Conservation (phyloP, 2,113 vertebrate genomes). For the Brachirus orientalis region DNA sequence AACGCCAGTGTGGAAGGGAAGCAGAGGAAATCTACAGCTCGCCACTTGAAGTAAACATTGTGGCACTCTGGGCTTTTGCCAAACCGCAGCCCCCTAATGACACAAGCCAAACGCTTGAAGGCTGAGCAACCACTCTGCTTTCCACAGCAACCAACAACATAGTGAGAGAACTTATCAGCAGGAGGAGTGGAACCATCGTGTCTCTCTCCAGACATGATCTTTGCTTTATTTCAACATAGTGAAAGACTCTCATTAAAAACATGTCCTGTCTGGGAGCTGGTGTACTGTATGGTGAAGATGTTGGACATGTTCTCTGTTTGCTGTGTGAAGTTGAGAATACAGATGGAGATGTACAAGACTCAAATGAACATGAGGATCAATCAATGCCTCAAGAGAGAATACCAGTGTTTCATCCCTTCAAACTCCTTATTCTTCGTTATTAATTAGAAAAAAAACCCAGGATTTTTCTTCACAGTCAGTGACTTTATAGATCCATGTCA, state of each 20-base stretch:
- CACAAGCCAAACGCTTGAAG: conserved; percentile 49
- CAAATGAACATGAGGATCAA: conserved; percentile 40
- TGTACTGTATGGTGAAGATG: conserved; percentile 11
- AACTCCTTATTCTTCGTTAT: no score
- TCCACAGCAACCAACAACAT: conserved; percentile 39
- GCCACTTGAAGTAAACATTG: conserved; percentile 66
- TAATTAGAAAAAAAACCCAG: no score
- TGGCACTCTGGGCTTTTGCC: conserved; percentile 54
- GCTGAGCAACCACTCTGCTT: conserved; percentile 47
- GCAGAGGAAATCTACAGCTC: conserved; percentile 63
- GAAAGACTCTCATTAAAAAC: conserved; percentile 47
- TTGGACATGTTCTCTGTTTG: conserved; percentile 15
- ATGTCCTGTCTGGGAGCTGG: conserved; percentile 30
- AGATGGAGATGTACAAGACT: conserved; percentile 11
- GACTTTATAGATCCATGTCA: no score
- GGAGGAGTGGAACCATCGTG: conserved; percentile 25
- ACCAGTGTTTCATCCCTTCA: no score
- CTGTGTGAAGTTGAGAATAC: conserved; percentile 12
- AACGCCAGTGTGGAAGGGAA: conserved; percentile 39
- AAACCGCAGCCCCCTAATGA: conserved; percentile 68
- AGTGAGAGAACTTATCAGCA: conserved; percentile 29
- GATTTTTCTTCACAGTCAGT: no score
- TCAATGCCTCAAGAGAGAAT: conserved; percentile 29
- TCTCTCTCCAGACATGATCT: conserved; percentile 14
- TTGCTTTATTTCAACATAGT: conserved; percentile 31